Evolutionary conservation across 1,140 invertebrate species (phyloP).

Genomic region (Temnothorax longispinosus): DNA sequence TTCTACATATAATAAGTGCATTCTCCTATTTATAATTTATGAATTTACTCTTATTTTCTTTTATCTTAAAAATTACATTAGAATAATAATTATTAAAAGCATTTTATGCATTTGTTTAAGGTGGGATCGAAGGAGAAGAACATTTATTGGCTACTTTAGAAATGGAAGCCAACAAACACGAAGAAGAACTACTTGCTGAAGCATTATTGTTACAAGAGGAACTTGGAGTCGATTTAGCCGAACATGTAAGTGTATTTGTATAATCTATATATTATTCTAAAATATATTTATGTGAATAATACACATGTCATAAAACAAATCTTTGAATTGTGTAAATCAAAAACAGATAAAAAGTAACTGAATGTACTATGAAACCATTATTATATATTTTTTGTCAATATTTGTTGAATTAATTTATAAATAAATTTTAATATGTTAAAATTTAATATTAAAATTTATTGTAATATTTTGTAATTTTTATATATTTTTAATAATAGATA

Average conservation of each 20-base stretch:
- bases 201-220: slow-evolving; percentile 85
- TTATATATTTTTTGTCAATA: too few relatives aligned
- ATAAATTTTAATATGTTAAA: too few relatives aligned
- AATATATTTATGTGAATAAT: not conserved
- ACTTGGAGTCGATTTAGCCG: slow-evolving; percentile 82
- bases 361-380: too few relatives aligned
- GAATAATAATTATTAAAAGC: slow-evolving; percentile 29
- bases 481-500: too few relatives aligned
- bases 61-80: slow-evolving; percentile 26
- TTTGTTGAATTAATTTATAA: too few relatives aligned
- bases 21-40: not conserved
- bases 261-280: not conserved
- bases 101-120: slow-evolving; percentile 67
- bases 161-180: slow-evolving; percentile 83
- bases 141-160: slow-evolving; percentile 82
- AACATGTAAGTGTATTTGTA: slow-evolving; percentile 75
- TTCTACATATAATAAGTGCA: not conserved
- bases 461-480: too few relatives aligned
- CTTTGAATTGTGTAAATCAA: too few relatives aligned
- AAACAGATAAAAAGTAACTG: too few relatives aligned
- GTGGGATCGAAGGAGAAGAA: slow-evolving; percentile 83
- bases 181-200: slow-evolving; percentile 84
- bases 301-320: too few relatives aligned
- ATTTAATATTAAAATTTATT: too few relatives aligned
- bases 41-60: slow-evolving; percentile 9